phyloP scores from a whole-genome alignment of 2,888 invertebrate species.

The Macrosoma leucophasiata region DNA sequence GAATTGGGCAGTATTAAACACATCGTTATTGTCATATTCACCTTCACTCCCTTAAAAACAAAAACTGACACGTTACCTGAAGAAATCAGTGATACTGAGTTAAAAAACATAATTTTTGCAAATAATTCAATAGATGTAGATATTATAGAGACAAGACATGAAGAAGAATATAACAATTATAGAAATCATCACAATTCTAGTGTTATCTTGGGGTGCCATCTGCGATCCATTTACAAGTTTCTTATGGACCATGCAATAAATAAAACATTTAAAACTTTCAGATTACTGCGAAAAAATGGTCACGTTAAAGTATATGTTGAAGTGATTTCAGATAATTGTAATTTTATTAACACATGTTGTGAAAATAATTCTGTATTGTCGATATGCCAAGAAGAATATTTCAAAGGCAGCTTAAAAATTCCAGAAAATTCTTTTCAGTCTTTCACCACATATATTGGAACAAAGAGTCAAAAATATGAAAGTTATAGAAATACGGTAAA shows the following conservation, averaged over 20 bases:
- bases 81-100: constrained; percentile 27
- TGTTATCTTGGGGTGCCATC: constrained; percentile 35
- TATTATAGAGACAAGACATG: constrained; percentile 42
- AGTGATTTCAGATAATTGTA: too few relatives aligned
- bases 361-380: constrained; percentile 8
- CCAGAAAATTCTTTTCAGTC: too few relatives aligned
- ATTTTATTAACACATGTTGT: too few relatives aligned
- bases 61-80: constrained; percentile 7
- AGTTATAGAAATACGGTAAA: constrained; percentile 16
- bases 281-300: constrained; percentile 39
- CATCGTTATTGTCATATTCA: constrained; percentile 48
- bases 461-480: constrained; percentile 1
- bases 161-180: constrained; percentile 22
- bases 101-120: constrained; percentile 33
- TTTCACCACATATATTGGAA: constrained; percentile 1
- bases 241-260: constrained; percentile 38
- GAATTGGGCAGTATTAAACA: too few relatives aligned
- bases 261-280: constrained; percentile 43
- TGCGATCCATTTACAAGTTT: constrained; percentile 47
- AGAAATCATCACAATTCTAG: constrained; percentile 6
- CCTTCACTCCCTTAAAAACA: constrained; percentile 32
- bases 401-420: constrained; percentile 1
- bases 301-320: constrained; percentile 52
- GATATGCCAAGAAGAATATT: constrained; percentile 13
- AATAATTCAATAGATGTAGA: constrained; percentile 45